phyloP scores from a whole-genome alignment of 1,140 invertebrate genomes.

The Hermatobates lingyangjiaoensis region DNA sequence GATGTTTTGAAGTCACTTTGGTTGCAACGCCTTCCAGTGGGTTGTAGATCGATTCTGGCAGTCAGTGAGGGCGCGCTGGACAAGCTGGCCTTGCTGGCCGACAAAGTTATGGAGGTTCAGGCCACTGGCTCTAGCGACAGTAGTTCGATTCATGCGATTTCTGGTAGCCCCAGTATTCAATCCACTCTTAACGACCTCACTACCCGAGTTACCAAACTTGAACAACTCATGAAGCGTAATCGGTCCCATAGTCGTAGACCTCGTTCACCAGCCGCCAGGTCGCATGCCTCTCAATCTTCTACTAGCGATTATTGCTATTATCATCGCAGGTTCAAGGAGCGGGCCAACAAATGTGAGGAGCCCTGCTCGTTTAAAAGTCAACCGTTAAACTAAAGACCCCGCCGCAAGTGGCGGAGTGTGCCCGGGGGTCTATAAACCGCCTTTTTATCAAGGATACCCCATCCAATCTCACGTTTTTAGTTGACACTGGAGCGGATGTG shows the following conservation, averaged over 20 bases:
- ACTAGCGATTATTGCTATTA: too few species aligned
- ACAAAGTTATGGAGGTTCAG: slow-evolving; percentile 6
- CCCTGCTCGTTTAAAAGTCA: slow-evolving; percentile 11
- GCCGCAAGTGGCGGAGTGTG: slow-evolving; percentile 4
- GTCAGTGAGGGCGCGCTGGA: background rate
- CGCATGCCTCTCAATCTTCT: too few species aligned
- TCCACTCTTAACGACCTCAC: too few species aligned
- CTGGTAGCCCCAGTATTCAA: too few species aligned
- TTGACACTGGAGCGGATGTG: slow-evolving; percentile 21
- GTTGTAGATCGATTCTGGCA: background rate
- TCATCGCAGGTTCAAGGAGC: slow-evolving; percentile 3
- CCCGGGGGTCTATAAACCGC: background rate
- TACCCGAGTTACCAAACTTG: too few species aligned
- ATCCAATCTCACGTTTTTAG: slow-evolving; percentile 8
- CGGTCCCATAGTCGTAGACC: too few species aligned
- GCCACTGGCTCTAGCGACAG: too few species aligned
- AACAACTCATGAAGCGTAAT: too few species aligned
- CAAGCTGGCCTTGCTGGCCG: background rate
- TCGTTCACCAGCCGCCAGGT: too few species aligned
- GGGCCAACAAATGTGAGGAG: slow-evolving; percentile 15
- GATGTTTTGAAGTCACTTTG: slow-evolving; percentile 19
- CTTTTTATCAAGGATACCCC: slow-evolving; percentile 15
- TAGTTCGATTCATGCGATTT: too few species aligned
- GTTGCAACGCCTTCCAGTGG: background rate
- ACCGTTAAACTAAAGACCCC: slow-evolving; percentile 8